Evolutionary conservation across 2,888 invertebrate genomes (phyloP).

Genomic region (Callyntrura sp.): DNA sequence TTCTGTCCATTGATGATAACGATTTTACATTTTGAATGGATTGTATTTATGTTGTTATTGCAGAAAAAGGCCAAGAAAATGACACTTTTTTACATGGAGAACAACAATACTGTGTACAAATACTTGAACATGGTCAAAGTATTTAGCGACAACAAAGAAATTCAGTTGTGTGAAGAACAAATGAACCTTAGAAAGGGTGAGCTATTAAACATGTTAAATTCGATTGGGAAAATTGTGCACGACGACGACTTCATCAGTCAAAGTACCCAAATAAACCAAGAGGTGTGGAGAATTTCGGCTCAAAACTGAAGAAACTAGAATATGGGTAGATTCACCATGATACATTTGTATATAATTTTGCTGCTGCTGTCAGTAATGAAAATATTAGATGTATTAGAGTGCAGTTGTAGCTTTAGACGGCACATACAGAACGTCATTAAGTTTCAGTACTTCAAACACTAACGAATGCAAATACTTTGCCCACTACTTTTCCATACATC

Average conservation of each 20-base stretch:
- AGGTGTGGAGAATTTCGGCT: conserved; percentile 92
- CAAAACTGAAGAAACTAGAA: conserved; percentile 69
- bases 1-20: not conserved
- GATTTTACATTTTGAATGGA: not conserved
- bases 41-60: too few species aligned
- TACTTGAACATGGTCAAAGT: conserved; percentile 86
- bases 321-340: not conserved
- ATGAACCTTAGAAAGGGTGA: conserved; percentile 90
- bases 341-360: not conserved
- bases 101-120: conserved; percentile 83
- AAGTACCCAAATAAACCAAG: conserved; percentile 92
- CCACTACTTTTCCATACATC: too few species aligned
- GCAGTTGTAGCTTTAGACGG: too few species aligned
- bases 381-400: too few species aligned
- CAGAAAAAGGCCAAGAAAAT: conserved; percentile 79
- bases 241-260: conserved; percentile 91
- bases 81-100: conserved; percentile 83
- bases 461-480: too few species aligned
- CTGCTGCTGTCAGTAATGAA: not conserved
- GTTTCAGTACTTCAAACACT: too few species aligned
- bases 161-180: conserved; percentile 90
- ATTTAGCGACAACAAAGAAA: conserved; percentile 85
- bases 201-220: conserved; percentile 88
- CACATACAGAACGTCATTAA: too few species aligned
- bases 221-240: conserved; percentile 89